Evolutionary conservation across 2,797 vertebrate species (phyloP).

Genomic region (Synanceia verrucosa): DNA sequence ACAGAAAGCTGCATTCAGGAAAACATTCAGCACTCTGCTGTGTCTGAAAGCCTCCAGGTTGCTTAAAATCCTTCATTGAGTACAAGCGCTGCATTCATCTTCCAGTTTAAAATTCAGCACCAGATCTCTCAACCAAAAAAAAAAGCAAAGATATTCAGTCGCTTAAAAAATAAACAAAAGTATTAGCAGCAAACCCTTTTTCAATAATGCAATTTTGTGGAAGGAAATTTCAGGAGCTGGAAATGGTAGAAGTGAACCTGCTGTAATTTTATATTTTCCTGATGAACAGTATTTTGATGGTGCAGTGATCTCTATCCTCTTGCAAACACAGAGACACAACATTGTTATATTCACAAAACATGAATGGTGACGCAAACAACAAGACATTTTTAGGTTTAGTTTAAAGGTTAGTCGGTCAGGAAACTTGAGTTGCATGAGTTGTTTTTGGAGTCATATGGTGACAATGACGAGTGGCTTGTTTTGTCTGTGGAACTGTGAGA

Average conservation of each 20-base stretch:
- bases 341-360: not conserved
- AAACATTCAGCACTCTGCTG: constrained; percentile 24
- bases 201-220: not conserved
- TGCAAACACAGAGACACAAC: not conserved
- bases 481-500: not conserved
- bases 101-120: not conserved
- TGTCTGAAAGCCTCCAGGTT: constrained; percentile 29
- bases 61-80: constrained; percentile 16
- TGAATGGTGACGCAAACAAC: not conserved
- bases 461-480: not conserved
- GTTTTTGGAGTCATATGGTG: not conserved
- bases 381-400: not conserved
- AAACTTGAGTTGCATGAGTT: not conserved
- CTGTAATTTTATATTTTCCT: not conserved
- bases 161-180: not conserved
- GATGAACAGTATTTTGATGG: not conserved
- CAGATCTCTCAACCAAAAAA: not conserved
- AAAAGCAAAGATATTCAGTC: not conserved
- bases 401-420: not conserved
- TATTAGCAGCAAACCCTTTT: not conserved
- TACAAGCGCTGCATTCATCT: constrained; percentile 26
- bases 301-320: not conserved
- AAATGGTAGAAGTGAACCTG: not conserved
- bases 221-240: not conserved
- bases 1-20: constrained; percentile 24